Conservation (phyloP, 2,797 vertebrate species). For the Parambassis ranga region DNA sequence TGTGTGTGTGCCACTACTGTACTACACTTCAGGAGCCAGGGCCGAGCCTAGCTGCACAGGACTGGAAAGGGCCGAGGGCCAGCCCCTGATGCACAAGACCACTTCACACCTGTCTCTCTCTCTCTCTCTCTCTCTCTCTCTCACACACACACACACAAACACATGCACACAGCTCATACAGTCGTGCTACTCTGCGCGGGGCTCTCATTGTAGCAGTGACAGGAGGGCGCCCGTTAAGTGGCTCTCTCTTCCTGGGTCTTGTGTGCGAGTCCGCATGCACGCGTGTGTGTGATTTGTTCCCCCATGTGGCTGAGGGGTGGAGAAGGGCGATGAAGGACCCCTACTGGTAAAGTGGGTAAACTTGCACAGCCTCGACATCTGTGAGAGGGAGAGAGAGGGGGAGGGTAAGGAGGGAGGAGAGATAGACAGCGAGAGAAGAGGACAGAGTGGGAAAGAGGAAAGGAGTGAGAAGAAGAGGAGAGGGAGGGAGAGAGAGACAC, state of each 20-base stretch:
- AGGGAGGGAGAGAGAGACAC: slow-evolving; percentile 46
- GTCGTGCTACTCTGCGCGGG: slow-evolving; percentile 55
- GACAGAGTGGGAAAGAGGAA: slow-evolving; percentile 68
- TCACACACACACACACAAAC: neutral
- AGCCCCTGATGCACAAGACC: slow-evolving; percentile 57
- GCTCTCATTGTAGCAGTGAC: slow-evolving; percentile 76
- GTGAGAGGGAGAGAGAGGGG: slow-evolving; percentile 55
- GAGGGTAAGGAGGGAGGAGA: slow-evolving; percentile 65
- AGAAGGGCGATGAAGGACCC: slow-evolving; percentile 86
- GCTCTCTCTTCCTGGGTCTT: slow-evolving; percentile 64
- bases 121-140: neutral
- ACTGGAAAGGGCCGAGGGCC: slow-evolving; percentile 63
- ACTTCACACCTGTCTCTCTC: slow-evolving; percentile 71
- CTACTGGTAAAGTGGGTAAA: slow-evolving; percentile 88
- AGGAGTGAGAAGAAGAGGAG: slow-evolving; percentile 58
- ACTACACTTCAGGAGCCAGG: slow-evolving; percentile 59
- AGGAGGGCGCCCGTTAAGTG: slow-evolving; percentile 77
- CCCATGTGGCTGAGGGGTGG: slow-evolving; percentile 75
- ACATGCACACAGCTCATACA: slow-evolving; percentile 21
- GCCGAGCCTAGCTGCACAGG: slow-evolving; percentile 40
- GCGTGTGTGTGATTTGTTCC: slow-evolving; percentile 49
- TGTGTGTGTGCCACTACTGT: slow-evolving; percentile 41
- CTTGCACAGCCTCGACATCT: slow-evolving; percentile 82
- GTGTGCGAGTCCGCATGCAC: slow-evolving; percentile 13
- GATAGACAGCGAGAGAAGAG: slow-evolving; percentile 63